These are phyloP conservation scores for Apotomis capreana DNA, from an alignment of 2,888 invertebrate species.

Conservation along the genomic window DNA sequence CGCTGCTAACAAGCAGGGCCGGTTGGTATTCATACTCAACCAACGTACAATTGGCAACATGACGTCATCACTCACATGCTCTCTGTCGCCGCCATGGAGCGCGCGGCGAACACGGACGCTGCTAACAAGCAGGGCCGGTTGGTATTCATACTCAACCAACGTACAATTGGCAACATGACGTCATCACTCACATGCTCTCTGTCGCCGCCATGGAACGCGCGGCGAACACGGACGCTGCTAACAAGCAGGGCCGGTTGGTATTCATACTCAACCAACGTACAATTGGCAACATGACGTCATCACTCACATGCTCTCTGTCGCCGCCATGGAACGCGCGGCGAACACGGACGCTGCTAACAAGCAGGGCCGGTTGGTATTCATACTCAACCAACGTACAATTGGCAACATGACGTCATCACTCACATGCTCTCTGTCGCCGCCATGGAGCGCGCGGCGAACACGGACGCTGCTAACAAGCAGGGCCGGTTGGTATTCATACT, in stretches of 20 bases:
- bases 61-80: conserved; percentile 89
- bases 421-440: conserved; percentile 88
- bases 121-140: conserved; percentile 60
- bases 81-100: conserved; percentile 85
- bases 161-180: no score
- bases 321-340: conserved; percentile 84
- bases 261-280: no score
- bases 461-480: conserved; percentile 62
- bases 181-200: conserved; percentile 89
- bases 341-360: conserved; percentile 62
- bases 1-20: conserved; percentile 61
- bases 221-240: conserved; percentile 60
- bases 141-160: background rate
- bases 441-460: conserved; percentile 81
- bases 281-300: no score
- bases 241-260: conserved; percentile 58
- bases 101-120: conserved; percentile 69
- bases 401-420: conserved; percentile 86
- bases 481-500: conserved; percentile 48
- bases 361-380: conserved; percentile 51
- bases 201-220: conserved; percentile 85
- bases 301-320: conserved; percentile 88
- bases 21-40: conserved; percentile 42
- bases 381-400: no score
- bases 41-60: no score